Base-by-base conservation (phyloP, 2,888 invertebrate genomes). In the Bimastos eiseni region DNA sequence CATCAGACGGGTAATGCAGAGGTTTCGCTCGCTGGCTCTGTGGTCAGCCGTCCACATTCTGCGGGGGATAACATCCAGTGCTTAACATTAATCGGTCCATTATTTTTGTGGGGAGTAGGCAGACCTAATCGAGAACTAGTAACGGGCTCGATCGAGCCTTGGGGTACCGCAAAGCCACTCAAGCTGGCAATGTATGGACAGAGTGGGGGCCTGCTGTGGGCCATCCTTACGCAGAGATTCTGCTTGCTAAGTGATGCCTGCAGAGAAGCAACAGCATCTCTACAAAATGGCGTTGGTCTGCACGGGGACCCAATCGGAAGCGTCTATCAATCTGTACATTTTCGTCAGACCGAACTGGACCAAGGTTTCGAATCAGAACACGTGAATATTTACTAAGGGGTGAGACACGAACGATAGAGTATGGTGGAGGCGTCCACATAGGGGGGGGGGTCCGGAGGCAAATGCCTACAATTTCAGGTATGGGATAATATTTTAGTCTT, bases 311-410 rank as follows among this genome's bases (percentile, higher is more conserved):
- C n/a, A 70, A 70, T 70, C 70, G 70, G 70, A 70, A 70, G n/a
- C 70, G 70, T n/a, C 70, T 30, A 70, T 70, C 70, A 30, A n/a
- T 70, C n/a, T 17, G 5, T 8, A 70, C 17, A 55, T 13, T 3
- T 49, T 70, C 70, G 70, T n/a, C 70, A n/a, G 70, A 24, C 55
- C 3, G 3, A 55, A 30, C 55, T 5, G 24, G n/a, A 5, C 6
- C 70, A 70, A 70, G n/a, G 70, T 70, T 70, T 70, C 70, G 70
- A 70, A 70, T 70, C 70, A n/a, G 70, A n/a, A n/a, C 70, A 70
- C 11, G n/a, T n/a, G n/a, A n/a, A 70, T n/a, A n/a, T n/a, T 70
- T 6, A 11, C 70, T n/a, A n/a, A 0, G 30, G 8, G 30, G 5
- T 70, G 30, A 70, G 30, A 70, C n/a, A 70, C 55, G 24, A 55